Evolutionary conservation across 2,888 invertebrate species (phyloP).

Genomic region (Cybosia mesomella): DNA sequence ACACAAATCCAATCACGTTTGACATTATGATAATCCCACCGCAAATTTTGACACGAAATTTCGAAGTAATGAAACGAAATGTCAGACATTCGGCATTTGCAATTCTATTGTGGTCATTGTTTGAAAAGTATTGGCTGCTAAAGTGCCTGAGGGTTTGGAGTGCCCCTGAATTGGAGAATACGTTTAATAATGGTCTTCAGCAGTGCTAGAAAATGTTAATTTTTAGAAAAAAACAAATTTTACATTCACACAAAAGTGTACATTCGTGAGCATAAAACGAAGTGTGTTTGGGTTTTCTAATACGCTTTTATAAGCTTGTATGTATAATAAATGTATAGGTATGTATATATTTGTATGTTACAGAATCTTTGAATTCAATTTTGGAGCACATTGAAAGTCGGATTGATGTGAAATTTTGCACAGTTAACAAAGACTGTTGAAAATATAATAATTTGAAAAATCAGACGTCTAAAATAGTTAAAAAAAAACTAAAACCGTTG

Average conservation of each 20-base stretch:
- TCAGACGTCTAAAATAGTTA: too few relatives aligned
- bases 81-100: conserved; percentile 18
- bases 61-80: conserved; percentile 14
- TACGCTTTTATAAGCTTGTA: too few relatives aligned
- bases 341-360: too few relatives aligned
- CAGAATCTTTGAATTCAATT: too few relatives aligned
- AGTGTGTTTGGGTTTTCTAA: too few relatives aligned
- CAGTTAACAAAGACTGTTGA: too few relatives aligned
- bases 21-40: conserved; percentile 9
- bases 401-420: too few relatives aligned
- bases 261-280: not conserved
- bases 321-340: too few relatives aligned
- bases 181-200: not conserved
- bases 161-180: not conserved
- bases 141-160: not conserved
- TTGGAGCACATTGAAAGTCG: too few relatives aligned
- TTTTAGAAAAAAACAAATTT: not conserved
- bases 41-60: conserved; percentile 5
- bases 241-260: too few relatives aligned
- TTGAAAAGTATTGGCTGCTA: conserved; percentile 27
- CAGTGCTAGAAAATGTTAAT: not conserved
- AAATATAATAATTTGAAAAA: too few relatives aligned
- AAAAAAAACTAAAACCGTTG: too few relatives aligned
- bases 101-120: conserved; percentile 12
- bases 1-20: conserved; percentile 9